Evolutionary conservation across 2,113 vertebrate species (phyloP).

Genomic region (Silurus meridionalis): DNA sequence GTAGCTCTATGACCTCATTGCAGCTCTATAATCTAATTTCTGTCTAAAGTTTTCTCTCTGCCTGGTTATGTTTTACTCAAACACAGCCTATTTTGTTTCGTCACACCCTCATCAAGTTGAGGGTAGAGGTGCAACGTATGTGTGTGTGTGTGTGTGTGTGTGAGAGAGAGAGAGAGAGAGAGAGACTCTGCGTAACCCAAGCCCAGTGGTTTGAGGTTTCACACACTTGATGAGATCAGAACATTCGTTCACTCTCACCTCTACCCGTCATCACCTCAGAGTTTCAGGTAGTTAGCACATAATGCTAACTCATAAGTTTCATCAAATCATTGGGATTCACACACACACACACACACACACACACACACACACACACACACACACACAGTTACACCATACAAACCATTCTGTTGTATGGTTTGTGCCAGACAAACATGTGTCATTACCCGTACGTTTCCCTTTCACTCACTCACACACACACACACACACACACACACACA

Average conservation of each 20-base stretch:
- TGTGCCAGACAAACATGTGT: not conserved
- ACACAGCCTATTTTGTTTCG: not conserved
- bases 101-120: not conserved
- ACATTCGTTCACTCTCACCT: conserved; percentile 16
- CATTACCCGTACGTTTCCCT: not conserved
- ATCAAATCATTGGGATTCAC: not conserved
- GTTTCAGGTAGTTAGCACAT: not conserved
- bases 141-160: not conserved
- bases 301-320: not conserved
- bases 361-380: not conserved
- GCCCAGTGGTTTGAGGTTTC: conserved; percentile 5
- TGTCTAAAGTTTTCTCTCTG: not conserved
- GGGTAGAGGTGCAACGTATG: not conserved
- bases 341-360: not conserved
- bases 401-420: not conserved
- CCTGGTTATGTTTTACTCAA: not conserved
- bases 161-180: too few species aligned
- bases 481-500: conserved; percentile 4
- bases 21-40: not conserved
- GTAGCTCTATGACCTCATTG: not conserved
- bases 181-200: not conserved
- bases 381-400: not conserved
- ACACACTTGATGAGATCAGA: conserved; percentile 4
- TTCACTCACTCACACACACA: not conserved
- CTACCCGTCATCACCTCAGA: conserved; percentile 9